phyloP scores from a whole-genome alignment of 2,797 vertebrate species.

The Falco berigora region DNA sequence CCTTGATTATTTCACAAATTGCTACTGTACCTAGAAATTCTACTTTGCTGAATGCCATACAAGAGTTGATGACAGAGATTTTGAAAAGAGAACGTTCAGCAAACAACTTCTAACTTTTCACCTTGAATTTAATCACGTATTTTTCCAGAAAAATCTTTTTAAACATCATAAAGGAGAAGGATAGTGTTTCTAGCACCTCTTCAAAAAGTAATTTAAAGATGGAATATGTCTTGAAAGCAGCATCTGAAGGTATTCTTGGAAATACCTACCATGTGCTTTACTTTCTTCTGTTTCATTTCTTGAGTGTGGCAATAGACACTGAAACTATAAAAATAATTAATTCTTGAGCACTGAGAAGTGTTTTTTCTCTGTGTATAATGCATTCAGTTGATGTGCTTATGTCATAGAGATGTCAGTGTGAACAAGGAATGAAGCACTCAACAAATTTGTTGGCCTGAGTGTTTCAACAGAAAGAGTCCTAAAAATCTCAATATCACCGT shows the following conservation, averaged over 20 bases:
- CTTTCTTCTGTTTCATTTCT: conserved; percentile 15
- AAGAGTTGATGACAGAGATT: background rate
- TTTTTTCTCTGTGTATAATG: background rate
- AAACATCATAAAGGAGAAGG: background rate
- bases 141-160: background rate
- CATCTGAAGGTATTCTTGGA: background rate
- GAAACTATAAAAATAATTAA: conserved; percentile 7
- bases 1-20: background rate
- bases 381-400: background rate
- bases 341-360: background rate
- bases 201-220: background rate
- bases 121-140: background rate
- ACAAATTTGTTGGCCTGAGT: background rate
- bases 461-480: background rate
- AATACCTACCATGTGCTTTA: background rate
- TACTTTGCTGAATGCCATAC: background rate
- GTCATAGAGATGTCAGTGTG: background rate
- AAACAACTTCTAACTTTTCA: background rate
- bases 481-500: background rate
- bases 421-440: background rate
- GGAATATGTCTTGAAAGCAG: background rate
- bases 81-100: background rate
- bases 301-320: background rate
- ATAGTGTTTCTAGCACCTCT: background rate
- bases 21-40: background rate